A percentile compares a stretch with the other conserved stretches of the same genome.
phyloP scores from a whole-genome alignment of 2,113 vertebrate genomes.

The Pitta sordida region DNA sequence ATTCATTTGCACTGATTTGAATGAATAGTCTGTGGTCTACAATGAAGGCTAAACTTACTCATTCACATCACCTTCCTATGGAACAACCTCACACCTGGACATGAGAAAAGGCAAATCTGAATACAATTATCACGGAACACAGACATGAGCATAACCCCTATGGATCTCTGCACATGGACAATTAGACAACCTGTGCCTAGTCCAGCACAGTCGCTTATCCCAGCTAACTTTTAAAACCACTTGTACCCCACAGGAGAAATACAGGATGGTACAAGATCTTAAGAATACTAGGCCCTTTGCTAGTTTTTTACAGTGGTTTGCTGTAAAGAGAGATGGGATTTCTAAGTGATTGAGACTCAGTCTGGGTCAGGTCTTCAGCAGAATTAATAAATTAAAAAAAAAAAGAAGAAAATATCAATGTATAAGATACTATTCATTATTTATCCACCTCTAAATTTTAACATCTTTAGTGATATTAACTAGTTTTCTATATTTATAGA shows the following conservation, averaged over 20 bases:
- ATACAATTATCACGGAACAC: accelerated
- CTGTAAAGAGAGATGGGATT: not conserved
- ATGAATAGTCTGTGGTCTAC: not conserved
- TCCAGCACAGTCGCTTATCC: not conserved
- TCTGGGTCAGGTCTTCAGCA: not conserved
- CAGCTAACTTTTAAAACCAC: not conserved
- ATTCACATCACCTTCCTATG: not conserved
- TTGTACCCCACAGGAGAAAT: not conserved
- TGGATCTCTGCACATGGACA: not conserved
- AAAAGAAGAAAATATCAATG: not conserved
- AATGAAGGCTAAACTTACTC: not conserved
- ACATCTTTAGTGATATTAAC: not conserved
- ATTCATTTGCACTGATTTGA: not conserved
- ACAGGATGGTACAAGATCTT: not conserved
- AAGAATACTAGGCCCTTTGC: not conserved
- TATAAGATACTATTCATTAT: not conserved
- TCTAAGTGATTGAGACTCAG: not conserved
- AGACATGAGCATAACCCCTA: accelerated
- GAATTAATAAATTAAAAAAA: not conserved
- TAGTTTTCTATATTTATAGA: not conserved
- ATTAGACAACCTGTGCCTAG: not conserved
- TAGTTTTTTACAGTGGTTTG: too few relatives aligned
- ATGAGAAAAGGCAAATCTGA: not conserved
- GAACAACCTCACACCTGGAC: not conserved
- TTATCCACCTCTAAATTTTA: not conserved